Conservation (phyloP, 2,888 invertebrate genomes). For the Andrena haemorrhoa region DNA sequence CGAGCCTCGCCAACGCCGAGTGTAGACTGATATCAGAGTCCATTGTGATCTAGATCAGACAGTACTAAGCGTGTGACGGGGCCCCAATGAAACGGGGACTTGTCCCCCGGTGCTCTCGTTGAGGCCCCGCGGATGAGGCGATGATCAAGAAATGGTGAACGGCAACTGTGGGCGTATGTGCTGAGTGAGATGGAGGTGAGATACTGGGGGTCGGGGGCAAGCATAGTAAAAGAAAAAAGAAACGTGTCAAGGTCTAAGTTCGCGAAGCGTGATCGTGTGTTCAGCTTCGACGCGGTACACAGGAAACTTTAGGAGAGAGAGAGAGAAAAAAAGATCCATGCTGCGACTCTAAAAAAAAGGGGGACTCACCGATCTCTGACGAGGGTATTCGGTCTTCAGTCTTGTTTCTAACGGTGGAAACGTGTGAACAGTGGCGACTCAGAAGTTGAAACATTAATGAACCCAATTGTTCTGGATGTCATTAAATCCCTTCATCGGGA, state of each 20-base stretch:
- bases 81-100: constrained; percentile 14
- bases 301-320: constrained; percentile 23
- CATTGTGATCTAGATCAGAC: constrained; percentile 34
- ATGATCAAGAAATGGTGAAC: background rate
- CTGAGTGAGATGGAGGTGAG: background rate
- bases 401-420: constrained; percentile 28
- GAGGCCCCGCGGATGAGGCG: constrained; percentile 1
- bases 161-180: background rate
- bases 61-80: constrained; percentile 48
- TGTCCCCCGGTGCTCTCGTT: background rate
- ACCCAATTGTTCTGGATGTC: background rate
- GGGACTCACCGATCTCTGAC: constrained; percentile 56
- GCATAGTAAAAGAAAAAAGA: constrained; percentile 3
- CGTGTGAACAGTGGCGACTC: constrained; percentile 1
- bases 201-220: background rate
- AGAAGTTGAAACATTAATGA: too few relatives aligned
- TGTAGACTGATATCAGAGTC: background rate
- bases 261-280: constrained; percentile 28
- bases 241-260: constrained; percentile 29
- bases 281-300: background rate
- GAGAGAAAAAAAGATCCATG: constrained; percentile 50
- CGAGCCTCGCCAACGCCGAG: constrained; percentile 19
- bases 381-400: constrained; percentile 34
- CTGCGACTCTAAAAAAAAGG: constrained; percentile 50
- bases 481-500: background rate